Percentiles rank a stretch among this genome's conserved stretches.
Conservation (phyloP, 2,888 invertebrate genomes). For the Cheilosia vulpina region DNA sequence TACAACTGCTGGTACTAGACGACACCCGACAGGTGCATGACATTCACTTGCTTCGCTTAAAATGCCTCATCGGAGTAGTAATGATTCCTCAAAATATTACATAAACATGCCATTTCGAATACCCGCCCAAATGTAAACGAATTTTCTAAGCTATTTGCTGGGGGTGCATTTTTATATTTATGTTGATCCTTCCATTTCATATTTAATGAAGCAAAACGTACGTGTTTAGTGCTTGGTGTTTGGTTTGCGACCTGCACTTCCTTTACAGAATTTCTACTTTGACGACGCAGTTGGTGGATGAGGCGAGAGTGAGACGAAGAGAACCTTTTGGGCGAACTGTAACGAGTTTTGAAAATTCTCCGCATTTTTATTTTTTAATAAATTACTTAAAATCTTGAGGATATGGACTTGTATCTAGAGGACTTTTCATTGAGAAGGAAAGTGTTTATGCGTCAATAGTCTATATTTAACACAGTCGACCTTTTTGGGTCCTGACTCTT, state of each 20-base stretch:
- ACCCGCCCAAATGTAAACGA: neutral
- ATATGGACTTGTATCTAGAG: too few species aligned
- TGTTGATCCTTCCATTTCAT: conserved; percentile 62
- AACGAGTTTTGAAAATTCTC: too few species aligned
- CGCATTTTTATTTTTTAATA: too few species aligned
- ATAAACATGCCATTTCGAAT: neutral
- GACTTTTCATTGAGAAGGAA: too few species aligned
- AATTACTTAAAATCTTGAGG: too few species aligned
- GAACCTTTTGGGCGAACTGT: too few species aligned
- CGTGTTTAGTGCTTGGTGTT: conserved; percentile 19
- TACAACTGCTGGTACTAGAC: too few species aligned
- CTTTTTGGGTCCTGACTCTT: too few species aligned
- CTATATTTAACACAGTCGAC: too few species aligned
- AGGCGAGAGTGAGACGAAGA: too few species aligned
- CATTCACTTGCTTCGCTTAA: neutral
- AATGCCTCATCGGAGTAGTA: neutral
- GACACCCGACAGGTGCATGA: neutral
- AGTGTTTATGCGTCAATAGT: too few species aligned
- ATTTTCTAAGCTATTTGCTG: conserved; percentile 1
- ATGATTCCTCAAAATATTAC: neutral
- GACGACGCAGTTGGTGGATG: too few species aligned
- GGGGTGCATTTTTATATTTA: conserved; percentile 36
- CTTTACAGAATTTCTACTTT: neutral
- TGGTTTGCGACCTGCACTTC: conserved; percentile 48
- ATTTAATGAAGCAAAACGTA: conserved; percentile 64